These are phyloP conservation scores for Microcaecilia unicolor DNA, from an alignment of 2,797 vertebrate genomes.

Conservation along the genomic window DNA sequence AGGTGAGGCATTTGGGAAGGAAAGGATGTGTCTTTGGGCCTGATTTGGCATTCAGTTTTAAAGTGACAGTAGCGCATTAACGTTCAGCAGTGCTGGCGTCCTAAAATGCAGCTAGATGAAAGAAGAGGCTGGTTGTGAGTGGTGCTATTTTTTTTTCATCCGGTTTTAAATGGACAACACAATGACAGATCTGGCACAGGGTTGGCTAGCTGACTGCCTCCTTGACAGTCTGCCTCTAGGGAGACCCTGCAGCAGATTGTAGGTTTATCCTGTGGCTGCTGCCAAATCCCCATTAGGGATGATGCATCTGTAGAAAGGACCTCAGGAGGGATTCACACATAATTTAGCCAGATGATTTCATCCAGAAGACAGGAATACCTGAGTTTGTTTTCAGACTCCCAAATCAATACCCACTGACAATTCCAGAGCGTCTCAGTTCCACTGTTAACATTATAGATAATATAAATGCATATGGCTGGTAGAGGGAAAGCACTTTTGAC, in stretches of 20 bases:
- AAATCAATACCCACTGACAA: conserved; percentile 7
- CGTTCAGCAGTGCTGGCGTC: no score
- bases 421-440: neutral
- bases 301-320: conserved; percentile 2
- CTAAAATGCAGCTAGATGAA: no score
- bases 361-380: neutral
- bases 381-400: conserved; percentile 1
- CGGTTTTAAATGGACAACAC: no score
- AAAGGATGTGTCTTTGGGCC: no score
- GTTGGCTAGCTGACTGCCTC: neutral
- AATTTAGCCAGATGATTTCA: conserved; percentile 9
- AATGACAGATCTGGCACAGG: neutral
- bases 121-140: no score
- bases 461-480: neutral
- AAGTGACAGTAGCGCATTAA: no score
- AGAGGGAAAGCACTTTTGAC: no score
- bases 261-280: conserved; percentile 3
- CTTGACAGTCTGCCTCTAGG: neutral
- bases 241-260: conserved; percentile 2
- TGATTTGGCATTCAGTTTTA: no score
- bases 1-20: no score
- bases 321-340: conserved; percentile 4
- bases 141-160: no score
- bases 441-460: neutral
- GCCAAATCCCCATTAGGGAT: conserved; percentile 2